These are phyloP conservation scores for Anthophora plumipes DNA, from an alignment of 2,888 invertebrate genomes.

Conservation along the genomic window DNA sequence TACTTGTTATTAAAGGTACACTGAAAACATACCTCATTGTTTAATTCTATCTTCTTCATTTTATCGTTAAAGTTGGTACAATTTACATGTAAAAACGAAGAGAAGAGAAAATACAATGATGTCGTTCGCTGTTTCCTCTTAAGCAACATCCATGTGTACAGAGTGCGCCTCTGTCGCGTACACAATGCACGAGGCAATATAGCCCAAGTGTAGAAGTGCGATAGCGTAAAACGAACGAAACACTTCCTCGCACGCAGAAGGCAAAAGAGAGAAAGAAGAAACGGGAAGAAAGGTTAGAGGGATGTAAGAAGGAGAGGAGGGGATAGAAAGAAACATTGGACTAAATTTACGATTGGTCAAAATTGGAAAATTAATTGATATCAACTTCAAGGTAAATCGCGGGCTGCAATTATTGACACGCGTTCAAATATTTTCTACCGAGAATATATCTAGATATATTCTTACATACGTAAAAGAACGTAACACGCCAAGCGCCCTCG, in stretches of 20 bases:
- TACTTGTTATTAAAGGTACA: neutral
- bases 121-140: neutral
- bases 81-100: too few species aligned
- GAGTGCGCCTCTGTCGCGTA: neutral
- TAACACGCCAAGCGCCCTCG: constrained; percentile 36
- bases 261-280: neutral
- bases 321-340: neutral
- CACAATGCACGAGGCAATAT: too few species aligned
- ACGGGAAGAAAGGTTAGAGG: too few species aligned
- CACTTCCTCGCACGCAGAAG: too few species aligned
- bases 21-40: constrained; percentile 78
- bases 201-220: too few species aligned
- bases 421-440: constrained; percentile 8
- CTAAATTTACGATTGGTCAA: constrained; percentile 10
- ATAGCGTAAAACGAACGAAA: too few species aligned
- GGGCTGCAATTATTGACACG: constrained; percentile 6
- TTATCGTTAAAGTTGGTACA: neutral
- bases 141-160: neutral
- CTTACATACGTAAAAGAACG: neutral
- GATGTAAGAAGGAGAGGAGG: neutral
- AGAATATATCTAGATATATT: neutral
- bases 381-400: constrained; percentile 9
- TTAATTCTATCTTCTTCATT: constrained; percentile 75
- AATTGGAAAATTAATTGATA: neutral
- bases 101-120: neutral